Conservation (phyloP, 2,797 vertebrate genomes). For the Rhabdophis nuchalis region DNA sequence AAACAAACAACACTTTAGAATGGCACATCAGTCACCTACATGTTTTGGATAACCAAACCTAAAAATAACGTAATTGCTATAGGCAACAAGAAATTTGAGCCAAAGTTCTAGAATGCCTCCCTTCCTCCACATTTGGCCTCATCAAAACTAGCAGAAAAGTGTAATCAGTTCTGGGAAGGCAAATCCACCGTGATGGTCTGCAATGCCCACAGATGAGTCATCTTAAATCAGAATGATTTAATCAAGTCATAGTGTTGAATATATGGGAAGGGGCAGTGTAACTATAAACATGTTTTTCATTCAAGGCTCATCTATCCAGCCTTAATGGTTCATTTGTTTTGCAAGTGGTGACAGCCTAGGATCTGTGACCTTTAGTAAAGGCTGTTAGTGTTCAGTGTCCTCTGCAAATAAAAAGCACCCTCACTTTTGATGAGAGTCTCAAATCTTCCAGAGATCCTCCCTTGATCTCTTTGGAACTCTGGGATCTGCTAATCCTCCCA, state of each 20-base stretch:
- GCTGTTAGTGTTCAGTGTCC: background rate
- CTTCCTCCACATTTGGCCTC: background rate
- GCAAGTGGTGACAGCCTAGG: background rate
- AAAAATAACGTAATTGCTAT: background rate
- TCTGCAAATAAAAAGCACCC: background rate
- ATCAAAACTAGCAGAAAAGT: background rate
- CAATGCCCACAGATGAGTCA: background rate
- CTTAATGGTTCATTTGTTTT: background rate
- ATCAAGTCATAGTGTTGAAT: background rate
- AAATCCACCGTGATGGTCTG: background rate
- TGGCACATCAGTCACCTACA: background rate
- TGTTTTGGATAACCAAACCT: conserved; percentile 2
- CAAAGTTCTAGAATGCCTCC: background rate
- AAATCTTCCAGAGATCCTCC: background rate
- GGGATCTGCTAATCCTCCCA: background rate
- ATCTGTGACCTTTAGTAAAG: background rate
- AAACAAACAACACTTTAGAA: background rate
- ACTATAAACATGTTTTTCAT: background rate
- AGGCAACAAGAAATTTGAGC: background rate
- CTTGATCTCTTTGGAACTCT: background rate
- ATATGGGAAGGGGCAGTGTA: background rate
- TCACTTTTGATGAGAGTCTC: background rate
- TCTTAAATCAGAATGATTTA: background rate
- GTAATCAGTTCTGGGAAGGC: background rate
- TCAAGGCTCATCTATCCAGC: background rate